These are phyloP conservation scores for Xenops minutus DNA, from an alignment of 2,797 vertebrate species.

Conservation along the genomic window DNA sequence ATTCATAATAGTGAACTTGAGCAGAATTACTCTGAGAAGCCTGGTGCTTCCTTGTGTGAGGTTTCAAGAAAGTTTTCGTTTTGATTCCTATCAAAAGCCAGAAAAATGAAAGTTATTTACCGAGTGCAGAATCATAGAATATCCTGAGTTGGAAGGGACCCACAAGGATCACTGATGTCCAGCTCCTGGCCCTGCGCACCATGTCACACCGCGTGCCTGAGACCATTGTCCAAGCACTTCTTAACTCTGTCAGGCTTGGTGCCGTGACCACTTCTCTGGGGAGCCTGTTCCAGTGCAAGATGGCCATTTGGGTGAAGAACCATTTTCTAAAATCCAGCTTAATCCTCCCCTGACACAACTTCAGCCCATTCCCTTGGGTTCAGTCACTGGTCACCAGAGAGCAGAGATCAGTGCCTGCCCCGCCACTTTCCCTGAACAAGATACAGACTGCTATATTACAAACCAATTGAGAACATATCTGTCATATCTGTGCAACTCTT, in stretches of 20 bases:
- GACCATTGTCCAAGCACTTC: rapidly evolving
- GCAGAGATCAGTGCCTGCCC: neutral
- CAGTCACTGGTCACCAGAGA: neutral
- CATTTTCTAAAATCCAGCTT: neutral
- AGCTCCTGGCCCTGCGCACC: neutral
- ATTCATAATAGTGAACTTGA: neutral
- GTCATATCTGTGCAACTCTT: neutral
- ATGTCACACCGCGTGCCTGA: too few species aligned
- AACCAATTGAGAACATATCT: neutral
- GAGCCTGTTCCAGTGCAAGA: rapidly evolving
- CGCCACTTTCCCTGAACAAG: neutral
- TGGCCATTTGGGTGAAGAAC: rapidly evolving
- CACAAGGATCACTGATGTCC: neutral
- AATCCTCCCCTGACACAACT: neutral
- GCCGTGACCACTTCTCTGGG: neutral
- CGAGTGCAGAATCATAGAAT: neutral
- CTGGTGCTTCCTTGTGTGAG: neutral
- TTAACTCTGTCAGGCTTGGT: neutral
- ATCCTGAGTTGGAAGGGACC: neutral
- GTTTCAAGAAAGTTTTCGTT: neutral
- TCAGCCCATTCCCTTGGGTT: rapidly evolving
- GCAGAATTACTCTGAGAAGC: neutral
- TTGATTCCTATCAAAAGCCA: neutral
- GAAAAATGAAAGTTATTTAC: neutral
- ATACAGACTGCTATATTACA: neutral